phyloP scores from a whole-genome alignment of 2,113 vertebrate genomes.

The Microcebus murinus region DNA sequence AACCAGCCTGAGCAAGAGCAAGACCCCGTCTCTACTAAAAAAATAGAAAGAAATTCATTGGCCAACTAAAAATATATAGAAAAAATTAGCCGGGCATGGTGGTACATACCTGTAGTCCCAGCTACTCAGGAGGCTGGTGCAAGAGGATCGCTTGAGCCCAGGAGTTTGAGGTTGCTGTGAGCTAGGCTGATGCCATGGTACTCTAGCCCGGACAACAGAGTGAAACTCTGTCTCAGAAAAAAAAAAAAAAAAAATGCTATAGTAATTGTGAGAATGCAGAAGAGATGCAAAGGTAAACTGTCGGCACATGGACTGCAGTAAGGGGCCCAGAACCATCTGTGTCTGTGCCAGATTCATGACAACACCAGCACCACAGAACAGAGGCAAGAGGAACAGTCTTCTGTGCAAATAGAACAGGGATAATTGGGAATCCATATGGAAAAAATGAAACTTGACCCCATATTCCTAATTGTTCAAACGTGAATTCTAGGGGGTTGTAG shows the following conservation, averaged over 20 bases:
- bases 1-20: too few species aligned
- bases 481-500: background rate
- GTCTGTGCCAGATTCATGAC: background rate
- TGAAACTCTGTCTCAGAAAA: too few species aligned
- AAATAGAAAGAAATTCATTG: too few species aligned
- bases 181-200: too few species aligned
- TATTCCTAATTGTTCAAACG: conserved; percentile 32
- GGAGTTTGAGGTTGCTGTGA: too few species aligned
- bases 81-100: too few species aligned
- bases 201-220: too few species aligned
- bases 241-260: background rate
- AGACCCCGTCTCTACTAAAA: too few species aligned
- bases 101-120: too few species aligned
- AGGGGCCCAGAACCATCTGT: background rate
- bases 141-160: too few species aligned
- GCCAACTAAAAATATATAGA: too few species aligned
- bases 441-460: conserved; percentile 3
- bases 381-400: background rate
- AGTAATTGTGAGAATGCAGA: background rate
- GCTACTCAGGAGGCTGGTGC: too few species aligned
- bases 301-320: accelerated
- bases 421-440: background rate
- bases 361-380: background rate
- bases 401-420: background rate
- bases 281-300: background rate